A percentile compares a stretch with the other conserved stretches of the same genome.
phyloP scores from a whole-genome alignment of 2,797 vertebrate genomes.

The Acanthurus leucopareius region DNA sequence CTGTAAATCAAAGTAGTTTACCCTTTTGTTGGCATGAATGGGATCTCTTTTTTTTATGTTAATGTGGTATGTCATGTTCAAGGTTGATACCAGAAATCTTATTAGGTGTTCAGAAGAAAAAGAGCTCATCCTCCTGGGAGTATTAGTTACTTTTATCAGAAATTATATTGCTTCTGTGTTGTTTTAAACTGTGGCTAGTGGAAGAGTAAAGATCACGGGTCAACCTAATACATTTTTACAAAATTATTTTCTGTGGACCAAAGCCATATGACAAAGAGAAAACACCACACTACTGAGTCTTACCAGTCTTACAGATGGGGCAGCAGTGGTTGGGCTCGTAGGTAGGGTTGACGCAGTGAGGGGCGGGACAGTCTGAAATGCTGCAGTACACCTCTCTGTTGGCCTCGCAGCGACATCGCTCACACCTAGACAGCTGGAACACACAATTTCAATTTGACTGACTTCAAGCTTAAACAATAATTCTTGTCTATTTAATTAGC shows the following conservation, averaged over 20 bases:
- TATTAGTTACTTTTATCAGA: background rate
- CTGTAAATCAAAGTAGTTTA: background rate
- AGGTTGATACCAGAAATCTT: background rate
- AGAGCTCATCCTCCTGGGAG: background rate
- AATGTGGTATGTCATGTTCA: background rate
- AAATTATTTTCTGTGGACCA: too few species aligned
- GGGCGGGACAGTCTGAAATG: slow-evolving; percentile 79
- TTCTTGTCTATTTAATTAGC: background rate
- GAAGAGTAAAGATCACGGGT: background rate
- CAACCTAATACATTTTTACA: too few species aligned
- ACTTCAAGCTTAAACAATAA: background rate
- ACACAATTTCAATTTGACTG: background rate
- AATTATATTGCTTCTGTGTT: background rate
- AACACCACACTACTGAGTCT: slow-evolving; percentile 38
- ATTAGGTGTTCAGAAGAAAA: background rate
- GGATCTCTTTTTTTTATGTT: background rate
- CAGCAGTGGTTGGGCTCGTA: slow-evolving; percentile 85
- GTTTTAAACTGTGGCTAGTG: background rate
- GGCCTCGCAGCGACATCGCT: slow-evolving; percentile 82
- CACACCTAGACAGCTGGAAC: slow-evolving; percentile 81
- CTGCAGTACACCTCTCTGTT: slow-evolving; percentile 86
- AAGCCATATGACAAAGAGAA: too few species aligned
- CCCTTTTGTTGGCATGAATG: background rate
- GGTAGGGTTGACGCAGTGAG: slow-evolving; percentile 85
- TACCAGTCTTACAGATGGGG: slow-evolving; percentile 86